Evolutionary conservation across 2,113 vertebrate species (phyloP).

Genomic region (Varanus komodoensis): DNA sequence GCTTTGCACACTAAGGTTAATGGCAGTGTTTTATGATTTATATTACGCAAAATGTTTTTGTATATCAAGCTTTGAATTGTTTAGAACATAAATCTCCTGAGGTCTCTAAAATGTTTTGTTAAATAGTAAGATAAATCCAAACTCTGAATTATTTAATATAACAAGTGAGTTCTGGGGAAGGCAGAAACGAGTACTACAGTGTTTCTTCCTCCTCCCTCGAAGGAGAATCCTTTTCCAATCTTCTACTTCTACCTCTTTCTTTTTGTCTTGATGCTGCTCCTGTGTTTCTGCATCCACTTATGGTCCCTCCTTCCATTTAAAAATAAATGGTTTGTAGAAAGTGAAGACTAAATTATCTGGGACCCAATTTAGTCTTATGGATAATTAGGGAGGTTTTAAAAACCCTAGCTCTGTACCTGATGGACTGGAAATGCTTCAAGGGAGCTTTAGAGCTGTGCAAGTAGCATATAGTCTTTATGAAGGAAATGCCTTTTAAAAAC

Average conservation of each 20-base stretch:
- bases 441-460: slow-evolving; percentile 58
- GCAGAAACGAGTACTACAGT: neutral
- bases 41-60: neutral
- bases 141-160: neutral
- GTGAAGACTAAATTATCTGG: slow-evolving; percentile 60
- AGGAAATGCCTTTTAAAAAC: slow-evolving; percentile 10
- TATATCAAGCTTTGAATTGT: neutral
- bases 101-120: neutral
- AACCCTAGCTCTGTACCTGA: slow-evolving; percentile 62
- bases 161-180: neutral
- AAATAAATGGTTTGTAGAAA: slow-evolving; percentile 67
- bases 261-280: neutral
- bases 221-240: neutral
- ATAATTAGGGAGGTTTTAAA: slow-evolving; percentile 70
- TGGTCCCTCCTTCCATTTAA: slow-evolving; percentile 38
- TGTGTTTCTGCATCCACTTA: slow-evolving; percentile 10
- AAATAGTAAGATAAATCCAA: neutral
- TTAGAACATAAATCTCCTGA: neutral
- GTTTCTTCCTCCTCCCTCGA: neutral
- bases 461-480: neutral
- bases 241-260: neutral
- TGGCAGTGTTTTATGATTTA: neutral
- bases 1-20: neutral
- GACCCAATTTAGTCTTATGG: slow-evolving; percentile 67
- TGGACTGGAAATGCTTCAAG: slow-evolving; percentile 61